These are phyloP conservation scores for Benthosema pterotum DNA, from an alignment of 2,797 vertebrate species.

Conservation along the genomic window DNA sequence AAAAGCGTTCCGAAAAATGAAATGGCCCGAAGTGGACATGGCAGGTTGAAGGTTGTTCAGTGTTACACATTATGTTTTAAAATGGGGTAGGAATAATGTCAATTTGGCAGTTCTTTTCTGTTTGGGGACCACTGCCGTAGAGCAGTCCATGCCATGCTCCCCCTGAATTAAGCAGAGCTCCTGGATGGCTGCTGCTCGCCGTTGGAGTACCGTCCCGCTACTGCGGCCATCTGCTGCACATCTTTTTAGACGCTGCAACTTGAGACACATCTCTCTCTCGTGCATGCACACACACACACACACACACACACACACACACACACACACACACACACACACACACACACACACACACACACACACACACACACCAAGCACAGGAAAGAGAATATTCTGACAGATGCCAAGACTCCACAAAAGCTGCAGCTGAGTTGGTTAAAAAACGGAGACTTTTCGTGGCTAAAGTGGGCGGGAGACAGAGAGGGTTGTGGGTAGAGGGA, in stretches of 20 bases:
- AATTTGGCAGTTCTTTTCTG: no score
- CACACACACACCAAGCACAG: constrained; percentile 76
- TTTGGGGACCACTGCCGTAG: constrained; percentile 39
- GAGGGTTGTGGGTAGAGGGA: no score
- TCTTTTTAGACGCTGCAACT: constrained; percentile 83
- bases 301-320: constrained; percentile 19
- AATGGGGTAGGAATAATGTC: no score
- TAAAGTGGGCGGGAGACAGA: constrained; percentile 12
- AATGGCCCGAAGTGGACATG: no score
- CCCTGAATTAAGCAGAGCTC: constrained; percentile 43
- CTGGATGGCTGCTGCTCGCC: constrained; percentile 62
- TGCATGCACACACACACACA: constrained; percentile 57
- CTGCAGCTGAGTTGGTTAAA: constrained; percentile 81
- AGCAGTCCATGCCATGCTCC: constrained; percentile 57
- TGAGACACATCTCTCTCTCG: constrained; percentile 57
- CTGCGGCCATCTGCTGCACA: constrained; percentile 85
- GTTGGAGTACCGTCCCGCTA: constrained; percentile 75
- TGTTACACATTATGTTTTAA: no score
- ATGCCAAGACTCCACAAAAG: constrained; percentile 78
- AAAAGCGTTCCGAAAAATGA: constrained; percentile 19
- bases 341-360: constrained; percentile 34
- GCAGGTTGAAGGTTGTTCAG: no score
- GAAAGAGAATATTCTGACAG: constrained; percentile 83
- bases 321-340: constrained; percentile 47
- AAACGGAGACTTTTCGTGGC: constrained; percentile 57